Conservation (phyloP, 2,888 invertebrate species). For the Galeruca laticollis region DNA sequence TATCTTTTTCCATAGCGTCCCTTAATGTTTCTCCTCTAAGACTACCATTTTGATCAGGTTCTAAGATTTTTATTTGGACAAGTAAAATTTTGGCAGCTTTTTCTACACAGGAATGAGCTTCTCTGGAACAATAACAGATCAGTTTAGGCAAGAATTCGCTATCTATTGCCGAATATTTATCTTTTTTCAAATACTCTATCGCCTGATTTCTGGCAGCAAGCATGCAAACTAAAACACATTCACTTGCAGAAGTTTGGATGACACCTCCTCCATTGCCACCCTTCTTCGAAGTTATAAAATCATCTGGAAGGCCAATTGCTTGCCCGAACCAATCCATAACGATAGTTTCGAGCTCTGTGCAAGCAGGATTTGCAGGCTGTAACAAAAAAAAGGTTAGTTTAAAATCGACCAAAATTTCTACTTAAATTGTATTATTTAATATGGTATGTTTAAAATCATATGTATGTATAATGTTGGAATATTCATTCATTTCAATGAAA, state of each 20-base stretch:
- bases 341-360: constrained; percentile 90
- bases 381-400: constrained; percentile 56
- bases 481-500: too few relatives aligned
- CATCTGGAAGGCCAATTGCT: constrained; percentile 79
- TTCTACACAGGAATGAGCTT: constrained; percentile 83
- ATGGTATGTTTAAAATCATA: too few relatives aligned
- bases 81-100: constrained; percentile 84
- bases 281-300: constrained; percentile 71
- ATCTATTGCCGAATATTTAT: constrained; percentile 70
- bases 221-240: constrained; percentile 83
- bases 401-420: too few relatives aligned
- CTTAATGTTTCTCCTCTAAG: constrained; percentile 74
- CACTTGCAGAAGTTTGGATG: constrained; percentile 86
- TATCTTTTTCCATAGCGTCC: constrained; percentile 78
- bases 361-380: constrained; percentile 97
- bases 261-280: constrained; percentile 81
- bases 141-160: constrained; percentile 81
- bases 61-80: constrained; percentile 78
- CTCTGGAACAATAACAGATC: constrained; percentile 81
- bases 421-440: too few relatives aligned
- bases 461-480: too few relatives aligned
- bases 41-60: constrained; percentile 77
- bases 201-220: constrained; percentile 81
- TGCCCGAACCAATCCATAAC: constrained; percentile 87
- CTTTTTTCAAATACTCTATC: constrained; percentile 75